Evolutionary conservation across 37 sponge, comb jelly and placozoan species (phyloP), one percentile per base, ranked within the genome.

Genomic region (Haliclona indistincta): DNA sequence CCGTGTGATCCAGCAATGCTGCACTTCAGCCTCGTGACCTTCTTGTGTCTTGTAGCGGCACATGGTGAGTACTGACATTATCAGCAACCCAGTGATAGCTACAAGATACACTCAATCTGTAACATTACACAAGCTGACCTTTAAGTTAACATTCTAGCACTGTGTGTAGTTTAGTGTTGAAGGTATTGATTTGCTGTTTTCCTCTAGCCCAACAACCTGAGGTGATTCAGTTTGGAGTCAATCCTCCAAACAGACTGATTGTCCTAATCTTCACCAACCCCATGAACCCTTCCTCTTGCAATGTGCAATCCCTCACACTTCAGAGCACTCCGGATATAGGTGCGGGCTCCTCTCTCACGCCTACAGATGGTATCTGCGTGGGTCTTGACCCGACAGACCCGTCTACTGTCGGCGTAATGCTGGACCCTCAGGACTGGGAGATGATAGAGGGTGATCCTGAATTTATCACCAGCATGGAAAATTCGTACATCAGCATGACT

Each of bases 281-380:
- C 42, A 47, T 69, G 10, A 25, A 44, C 52, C 47, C 70, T 29
- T 44, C 52, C 5, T n/a, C 70, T 23, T 69, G 70, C 70, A 25
- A 69, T 44, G 70, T 44, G 30, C 7, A 6, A 22, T 15, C 52
- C 32, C 5, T 69, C 29, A 69, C 51, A 6, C 47, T 45, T 3
- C 70, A 69, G 23, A 43, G 22, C 51, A 30, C 70, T 4, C 23
- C 52, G 19, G 33, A 19, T n/a, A 22, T 43, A 4, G 51, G 42
- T 15, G 30, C 25, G 51, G 51, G 7, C 25, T 7, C 28, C 20
- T 8, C n/a, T 34, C 4, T 34, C n/a, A 10, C 66, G 41, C 15
- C 15, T n/a, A 10, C 11, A 34, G n/a, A 22, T 64, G 66, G 66
- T 38, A 64, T 4, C 51, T 45, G 70, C 70, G n/a, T 15, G 6